A percentile compares a stretch with the other conserved stretches of the same genome.
Conservation (phyloP, 1,140 invertebrate species). For the Geopemphigus sp. region DNA sequence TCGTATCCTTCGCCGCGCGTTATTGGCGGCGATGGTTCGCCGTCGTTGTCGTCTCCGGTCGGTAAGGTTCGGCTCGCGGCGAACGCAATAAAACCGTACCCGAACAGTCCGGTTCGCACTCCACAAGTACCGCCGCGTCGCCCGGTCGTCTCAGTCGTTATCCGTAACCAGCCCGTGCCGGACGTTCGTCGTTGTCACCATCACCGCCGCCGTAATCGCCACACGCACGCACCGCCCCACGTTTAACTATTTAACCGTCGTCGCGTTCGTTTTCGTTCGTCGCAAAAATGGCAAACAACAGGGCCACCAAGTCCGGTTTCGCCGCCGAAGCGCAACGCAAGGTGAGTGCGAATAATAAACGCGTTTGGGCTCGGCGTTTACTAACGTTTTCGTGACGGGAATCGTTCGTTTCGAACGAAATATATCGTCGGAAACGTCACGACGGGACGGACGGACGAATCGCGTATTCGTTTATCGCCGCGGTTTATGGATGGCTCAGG, state of each 20-base stretch:
- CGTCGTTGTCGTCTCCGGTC: neutral
- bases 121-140: neutral
- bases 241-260: neutral
- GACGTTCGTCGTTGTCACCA: neutral
- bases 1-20: neutral
- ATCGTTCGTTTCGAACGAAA: no score
- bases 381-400: no score
- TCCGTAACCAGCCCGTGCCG: neutral
- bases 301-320: constrained; percentile 90
- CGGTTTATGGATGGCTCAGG: no score
- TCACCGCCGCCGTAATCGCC: no score
- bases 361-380: no score
- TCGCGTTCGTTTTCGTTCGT: neutral
- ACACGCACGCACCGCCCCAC: no score
- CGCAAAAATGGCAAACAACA: constrained; percentile 74
- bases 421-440: no score
- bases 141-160: constrained; percentile 21
- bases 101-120: constrained; percentile 34
- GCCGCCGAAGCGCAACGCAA: constrained; percentile 89
- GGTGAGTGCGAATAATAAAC: no score
- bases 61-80: constrained; percentile 37
- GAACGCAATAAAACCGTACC: constrained; percentile 15
- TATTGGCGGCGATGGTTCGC: neutral
- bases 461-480: no score
- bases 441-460: no score